phyloP scores from a whole-genome alignment of 2,113 vertebrate genomes.

The Jacana jacana region DNA sequence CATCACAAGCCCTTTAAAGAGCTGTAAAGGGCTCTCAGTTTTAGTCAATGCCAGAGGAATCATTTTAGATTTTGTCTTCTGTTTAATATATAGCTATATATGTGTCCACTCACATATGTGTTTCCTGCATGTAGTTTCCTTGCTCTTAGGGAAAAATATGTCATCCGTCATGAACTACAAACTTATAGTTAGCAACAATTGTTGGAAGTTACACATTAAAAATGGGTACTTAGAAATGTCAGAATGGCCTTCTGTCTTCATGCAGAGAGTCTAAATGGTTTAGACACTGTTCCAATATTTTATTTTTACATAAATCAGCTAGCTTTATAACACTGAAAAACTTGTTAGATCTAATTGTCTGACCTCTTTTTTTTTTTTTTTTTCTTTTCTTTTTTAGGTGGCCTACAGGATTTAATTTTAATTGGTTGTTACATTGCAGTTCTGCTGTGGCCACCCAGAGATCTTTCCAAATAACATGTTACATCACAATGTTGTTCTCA shows the following conservation, averaged over 20 bases:
- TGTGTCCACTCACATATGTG: neutral
- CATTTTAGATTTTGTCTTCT: neutral
- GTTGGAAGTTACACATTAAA: neutral
- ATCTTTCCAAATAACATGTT: slow-evolving; percentile 2
- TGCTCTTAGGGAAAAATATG: neutral
- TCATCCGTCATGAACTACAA: neutral
- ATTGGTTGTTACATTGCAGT: neutral
- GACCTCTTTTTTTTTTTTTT: neutral
- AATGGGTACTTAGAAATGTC: neutral
- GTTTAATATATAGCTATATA: too few species aligned
- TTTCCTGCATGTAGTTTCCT: neutral
- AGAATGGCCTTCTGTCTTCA: neutral
- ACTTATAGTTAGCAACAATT: neutral
- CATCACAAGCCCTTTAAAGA: too few species aligned
- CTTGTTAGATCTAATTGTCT: slow-evolving; percentile 13
- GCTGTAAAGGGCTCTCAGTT: neutral
- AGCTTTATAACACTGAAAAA: neutral
- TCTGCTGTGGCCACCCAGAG: neutral
- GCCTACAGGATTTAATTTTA: slow-evolving; percentile 26
- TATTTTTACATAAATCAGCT: neutral
- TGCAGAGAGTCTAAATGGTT: neutral
- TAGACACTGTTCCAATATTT: neutral
- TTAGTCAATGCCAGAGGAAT: neutral
- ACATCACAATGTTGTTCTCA: neutral
- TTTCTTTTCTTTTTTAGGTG: neutral